phyloP scores from a whole-genome alignment of 2,888 invertebrate species.

The Pomacea canaliculata region DNA sequence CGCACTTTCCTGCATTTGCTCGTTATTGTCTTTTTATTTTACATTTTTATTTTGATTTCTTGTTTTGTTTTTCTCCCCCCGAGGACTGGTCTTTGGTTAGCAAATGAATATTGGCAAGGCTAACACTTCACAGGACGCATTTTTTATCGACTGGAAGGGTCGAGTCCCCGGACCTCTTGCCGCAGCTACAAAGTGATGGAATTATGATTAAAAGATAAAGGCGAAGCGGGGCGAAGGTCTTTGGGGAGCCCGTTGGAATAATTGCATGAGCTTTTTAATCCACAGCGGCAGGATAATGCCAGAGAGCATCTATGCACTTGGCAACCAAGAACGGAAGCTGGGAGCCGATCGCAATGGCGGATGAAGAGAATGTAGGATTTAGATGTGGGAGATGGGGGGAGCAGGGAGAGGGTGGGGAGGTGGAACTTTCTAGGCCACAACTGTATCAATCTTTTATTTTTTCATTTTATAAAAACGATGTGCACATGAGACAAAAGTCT shows the following conservation, averaged over 20 bases:
- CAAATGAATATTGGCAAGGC: constrained; percentile 9
- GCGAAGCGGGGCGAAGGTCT: constrained; percentile 1
- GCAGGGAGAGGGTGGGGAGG: background rate
- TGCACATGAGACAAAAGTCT: too few species aligned
- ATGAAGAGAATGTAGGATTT: too few species aligned
- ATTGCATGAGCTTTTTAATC: constrained; percentile 20
- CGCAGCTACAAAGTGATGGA: constrained; percentile 21
- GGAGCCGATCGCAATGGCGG: background rate
- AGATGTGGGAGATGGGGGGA: too few species aligned
- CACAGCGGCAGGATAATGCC: background rate
- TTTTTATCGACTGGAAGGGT: constrained; percentile 10
- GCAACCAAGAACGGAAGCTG: background rate
- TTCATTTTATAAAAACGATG: too few species aligned
- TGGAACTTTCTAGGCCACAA: background rate
- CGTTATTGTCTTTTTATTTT: background rate
- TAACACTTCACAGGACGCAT: constrained; percentile 1
- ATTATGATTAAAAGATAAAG: constrained; percentile 25
- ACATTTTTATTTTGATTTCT: background rate
- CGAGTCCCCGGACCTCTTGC: constrained; percentile 2
- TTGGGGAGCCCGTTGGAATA: constrained; percentile 23
- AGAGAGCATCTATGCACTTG: background rate
- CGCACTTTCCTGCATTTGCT: too few species aligned
- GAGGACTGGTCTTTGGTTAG: background rate
- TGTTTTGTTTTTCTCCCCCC: background rate
- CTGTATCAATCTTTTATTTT: background rate